Percentiles rank a stretch among this genome's conserved stretches.
phyloP scores from a whole-genome alignment of 2,113 vertebrate genomes.

The Psilopsiagon aymara region DNA sequence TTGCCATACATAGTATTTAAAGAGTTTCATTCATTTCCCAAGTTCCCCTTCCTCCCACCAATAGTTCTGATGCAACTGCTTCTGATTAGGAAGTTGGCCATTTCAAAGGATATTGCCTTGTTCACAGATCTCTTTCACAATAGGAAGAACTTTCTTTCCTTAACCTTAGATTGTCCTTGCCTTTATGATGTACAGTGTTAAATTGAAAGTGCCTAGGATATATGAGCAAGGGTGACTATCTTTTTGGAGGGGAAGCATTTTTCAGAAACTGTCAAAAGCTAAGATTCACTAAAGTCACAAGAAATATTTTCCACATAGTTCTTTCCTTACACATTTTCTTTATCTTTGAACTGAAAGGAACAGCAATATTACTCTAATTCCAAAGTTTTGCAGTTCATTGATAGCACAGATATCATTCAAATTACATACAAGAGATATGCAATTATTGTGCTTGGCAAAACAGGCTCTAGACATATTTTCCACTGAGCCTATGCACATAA shows the following conservation, averaged over 20 bases:
- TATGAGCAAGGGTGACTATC: not conserved
- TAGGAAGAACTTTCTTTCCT: conserved; percentile 12
- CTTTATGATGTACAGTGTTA: conserved; percentile 16
- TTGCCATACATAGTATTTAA: not conserved
- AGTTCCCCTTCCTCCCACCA: not conserved
- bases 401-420: not conserved
- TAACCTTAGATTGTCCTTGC: conserved; percentile 31
- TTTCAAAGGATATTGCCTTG: not conserved
- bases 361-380: not conserved
- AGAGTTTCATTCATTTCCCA: not conserved
- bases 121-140: not conserved
- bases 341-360: conserved; percentile 29
- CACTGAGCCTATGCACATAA: not conserved
- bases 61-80: not conserved
- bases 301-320: not conserved
- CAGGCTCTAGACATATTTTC: not conserved
- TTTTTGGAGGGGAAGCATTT: not conserved
- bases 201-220: conserved; percentile 22
- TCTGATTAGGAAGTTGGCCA: not conserved
- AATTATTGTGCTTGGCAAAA: conserved; percentile 14
- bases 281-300: conserved; percentile 5
- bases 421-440: not conserved
- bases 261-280: conserved; percentile 16
- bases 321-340: conserved; percentile 17
- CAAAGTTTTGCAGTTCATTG: conserved; percentile 7